phyloP scores from a whole-genome alignment of 2,888 invertebrate species.

The Achlya flavicornis region DNA sequence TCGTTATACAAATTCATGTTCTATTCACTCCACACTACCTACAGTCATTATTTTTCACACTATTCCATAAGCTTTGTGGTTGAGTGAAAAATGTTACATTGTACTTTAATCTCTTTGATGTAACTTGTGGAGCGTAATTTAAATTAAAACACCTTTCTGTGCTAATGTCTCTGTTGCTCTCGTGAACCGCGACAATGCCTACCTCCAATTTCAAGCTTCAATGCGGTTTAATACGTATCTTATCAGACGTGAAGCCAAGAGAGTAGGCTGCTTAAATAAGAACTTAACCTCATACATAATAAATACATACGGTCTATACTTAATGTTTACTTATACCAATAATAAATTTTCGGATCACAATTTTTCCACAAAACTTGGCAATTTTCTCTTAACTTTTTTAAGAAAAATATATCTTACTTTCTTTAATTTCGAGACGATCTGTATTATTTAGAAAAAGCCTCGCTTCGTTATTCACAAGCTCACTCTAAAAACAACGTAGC shows the following conservation, averaged over 20 bases:
- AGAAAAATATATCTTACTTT: not conserved
- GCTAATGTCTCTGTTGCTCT: slow-evolving; percentile 36
- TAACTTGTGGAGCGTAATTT: slow-evolving; percentile 51
- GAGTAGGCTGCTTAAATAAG: not conserved
- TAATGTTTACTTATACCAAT: too few relatives aligned
- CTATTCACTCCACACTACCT: not conserved
- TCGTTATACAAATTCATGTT: too few relatives aligned
- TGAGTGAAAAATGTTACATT: slow-evolving; percentile 31
- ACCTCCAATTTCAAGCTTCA: slow-evolving; percentile 44
- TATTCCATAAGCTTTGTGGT: slow-evolving; percentile 24
- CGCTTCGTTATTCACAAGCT: not conserved
- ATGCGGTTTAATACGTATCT: slow-evolving; percentile 25
- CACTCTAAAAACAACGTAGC: not conserved
- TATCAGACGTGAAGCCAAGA: not conserved
- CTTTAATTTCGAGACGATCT: not conserved
- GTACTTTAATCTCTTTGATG: slow-evolving; percentile 47
- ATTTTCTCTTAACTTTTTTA: not conserved
- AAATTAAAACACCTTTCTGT: slow-evolving; percentile 52
- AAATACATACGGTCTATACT: too few relatives aligned
- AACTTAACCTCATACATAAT: not conserved
- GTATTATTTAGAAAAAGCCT: not conserved
- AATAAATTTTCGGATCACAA: too few relatives aligned
- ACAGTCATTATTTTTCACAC: slow-evolving; percentile 19
- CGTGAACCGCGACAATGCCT: slow-evolving; percentile 31
- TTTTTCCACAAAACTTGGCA: too few relatives aligned